A percentile compares a stretch with the other conserved stretches of the same genome.
These are phyloP conservation scores for Anastrepha ludens DNA, from an alignment of 1,140 invertebrate genomes.

Conservation along the genomic window DNA sequence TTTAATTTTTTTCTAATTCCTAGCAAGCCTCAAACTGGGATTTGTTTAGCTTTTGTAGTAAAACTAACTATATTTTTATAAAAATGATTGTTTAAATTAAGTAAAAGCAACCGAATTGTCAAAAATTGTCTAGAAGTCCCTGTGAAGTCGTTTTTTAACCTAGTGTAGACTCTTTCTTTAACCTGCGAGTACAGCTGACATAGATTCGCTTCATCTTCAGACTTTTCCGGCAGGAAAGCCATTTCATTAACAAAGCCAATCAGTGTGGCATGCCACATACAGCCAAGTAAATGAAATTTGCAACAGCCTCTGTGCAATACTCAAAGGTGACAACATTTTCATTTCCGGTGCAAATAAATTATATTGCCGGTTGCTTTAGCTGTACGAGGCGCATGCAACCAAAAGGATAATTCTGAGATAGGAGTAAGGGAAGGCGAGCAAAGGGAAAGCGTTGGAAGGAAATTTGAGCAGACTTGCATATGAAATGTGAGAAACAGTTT, in stretches of 20 bases:
- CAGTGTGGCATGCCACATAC: neutral
- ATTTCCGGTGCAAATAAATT: slow-evolving; percentile 22
- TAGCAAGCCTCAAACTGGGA: too few relatives aligned
- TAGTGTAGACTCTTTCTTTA: too few relatives aligned
- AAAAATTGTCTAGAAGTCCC: too few relatives aligned
- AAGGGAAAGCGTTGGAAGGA: neutral
- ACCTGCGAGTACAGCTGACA: too few relatives aligned
- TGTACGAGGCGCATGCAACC: neutral
- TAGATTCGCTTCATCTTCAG: too few relatives aligned
- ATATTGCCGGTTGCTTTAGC: neutral
- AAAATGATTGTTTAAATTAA: too few relatives aligned
- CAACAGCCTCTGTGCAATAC: neutral
- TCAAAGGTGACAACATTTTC: slow-evolving; percentile 34
- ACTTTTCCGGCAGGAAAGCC: neutral
- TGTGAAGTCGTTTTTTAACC: too few relatives aligned
- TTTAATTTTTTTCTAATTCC: too few relatives aligned
- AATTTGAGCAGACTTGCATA: neutral
- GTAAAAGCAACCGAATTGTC: too few relatives aligned
- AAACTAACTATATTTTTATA: too few relatives aligned
- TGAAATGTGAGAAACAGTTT: too few relatives aligned
- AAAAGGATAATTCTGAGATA: neutral
- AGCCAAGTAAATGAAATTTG: neutral
- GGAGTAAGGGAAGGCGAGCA: neutral
- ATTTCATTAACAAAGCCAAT: neutral
- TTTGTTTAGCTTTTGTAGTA: too few relatives aligned